Evolutionary conservation across 1,140 invertebrate genomes (phyloP), one percentile per base, ranked within the genome.

Genomic region (Philotrypesis tridentata): DNA sequence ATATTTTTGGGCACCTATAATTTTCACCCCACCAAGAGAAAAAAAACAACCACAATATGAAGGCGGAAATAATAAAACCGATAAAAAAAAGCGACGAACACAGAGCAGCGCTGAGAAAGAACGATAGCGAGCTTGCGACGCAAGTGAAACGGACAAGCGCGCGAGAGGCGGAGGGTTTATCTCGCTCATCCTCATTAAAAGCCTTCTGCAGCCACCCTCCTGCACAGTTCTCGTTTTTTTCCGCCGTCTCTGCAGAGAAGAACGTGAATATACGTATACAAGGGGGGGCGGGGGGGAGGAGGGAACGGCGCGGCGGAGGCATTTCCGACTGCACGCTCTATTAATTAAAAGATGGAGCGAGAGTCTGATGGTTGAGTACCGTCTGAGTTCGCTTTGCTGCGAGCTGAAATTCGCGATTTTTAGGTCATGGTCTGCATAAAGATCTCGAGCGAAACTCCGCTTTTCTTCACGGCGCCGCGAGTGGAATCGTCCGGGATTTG

Each of bases 111-210:
- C 48, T 55, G 48, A 55, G 21, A 55, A 55, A 55, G 48, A 55
- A 55, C 6, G 48, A 55, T n/a, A 71, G 33, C 29, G 21, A 37
- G 68, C 21, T 31, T 4, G 63, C 25, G 3, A 23, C 25, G 48
- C 48, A 55, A 55, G 31, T 12, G 60, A 71, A 43, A 2, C 1
- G 40, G 60, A 75, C 23, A 67, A 63, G 74, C 29, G 60, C 29
- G 60, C 27, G 37, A 80, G 67, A 73, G 79, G 14, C 21, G 55
- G 7, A 1, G 60, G 82, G 84, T 88, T 88, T 88, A 89, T 88
- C 87, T 87, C 87, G 86, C 88, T 89, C 85, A 88, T 89, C 87
- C 88, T 89, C 88, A 88, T 89, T 89, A 89, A 86, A 87, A 87
- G 85, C 85, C 82, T 84, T 84, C 78, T 78, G 79, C 84, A 61